Evolutionary conservation across 2,888 invertebrate genomes (phyloP).

Genomic region (Diploptera punctata): DNA sequence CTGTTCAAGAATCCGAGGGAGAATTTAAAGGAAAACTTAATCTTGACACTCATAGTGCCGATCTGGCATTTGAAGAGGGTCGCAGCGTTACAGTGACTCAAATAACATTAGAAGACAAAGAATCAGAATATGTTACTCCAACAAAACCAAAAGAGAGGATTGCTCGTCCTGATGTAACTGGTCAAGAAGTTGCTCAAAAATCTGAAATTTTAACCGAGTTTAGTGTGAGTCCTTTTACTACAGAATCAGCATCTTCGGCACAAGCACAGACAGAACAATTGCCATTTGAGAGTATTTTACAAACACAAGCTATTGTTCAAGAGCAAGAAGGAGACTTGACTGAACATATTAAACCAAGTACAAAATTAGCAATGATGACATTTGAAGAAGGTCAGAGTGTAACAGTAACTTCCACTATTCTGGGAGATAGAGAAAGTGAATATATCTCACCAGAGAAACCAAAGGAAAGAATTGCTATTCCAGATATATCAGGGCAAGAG

Average conservation of each 20-base stretch:
- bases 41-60: conserved; percentile 55
- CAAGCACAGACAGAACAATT: conserved; percentile 61
- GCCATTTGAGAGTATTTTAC: conserved; percentile 61
- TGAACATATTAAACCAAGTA: conserved; percentile 56
- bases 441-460: conserved; percentile 54
- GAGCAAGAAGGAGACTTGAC: conserved; percentile 59
- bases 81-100: conserved; percentile 62
- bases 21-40: conserved; percentile 52
- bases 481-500: conserved; percentile 60
- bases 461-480: conserved; percentile 59
- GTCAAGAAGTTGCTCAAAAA: conserved; percentile 55
- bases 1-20: conserved; percentile 53
- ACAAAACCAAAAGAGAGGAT: conserved; percentile 42
- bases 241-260: conserved; percentile 51
- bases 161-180: conserved; percentile 45
- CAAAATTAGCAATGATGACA: conserved; percentile 59
- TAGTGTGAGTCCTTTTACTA: conserved; percentile 29
- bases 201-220: conserved; percentile 50
- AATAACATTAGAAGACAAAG: conserved; percentile 57
- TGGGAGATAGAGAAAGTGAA: conserved; percentile 58
- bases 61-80: conserved; percentile 55
- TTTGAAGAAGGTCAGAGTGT: conserved; percentile 66
- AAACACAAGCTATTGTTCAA: conserved; percentile 57
- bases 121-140: conserved; percentile 51
- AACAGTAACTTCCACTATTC: conserved; percentile 59